Percentiles rank a stretch among this genome's conserved stretches.
Conservation (phyloP, 2,113 vertebrate genomes). For the Nannobrachium achirus region DNA sequence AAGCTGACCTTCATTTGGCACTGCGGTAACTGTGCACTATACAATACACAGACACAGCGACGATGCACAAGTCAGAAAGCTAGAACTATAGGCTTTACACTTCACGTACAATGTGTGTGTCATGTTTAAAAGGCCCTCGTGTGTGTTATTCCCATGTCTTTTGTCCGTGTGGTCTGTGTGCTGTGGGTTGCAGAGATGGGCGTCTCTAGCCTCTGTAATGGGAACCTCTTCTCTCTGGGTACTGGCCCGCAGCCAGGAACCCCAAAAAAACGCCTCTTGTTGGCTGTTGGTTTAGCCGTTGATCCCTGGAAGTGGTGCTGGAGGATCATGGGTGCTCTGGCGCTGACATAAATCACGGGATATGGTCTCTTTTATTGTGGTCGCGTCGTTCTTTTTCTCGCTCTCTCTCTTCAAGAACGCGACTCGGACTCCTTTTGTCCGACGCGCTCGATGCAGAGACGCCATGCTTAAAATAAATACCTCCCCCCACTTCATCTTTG, state of each 20-base stretch:
- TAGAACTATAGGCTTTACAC: background rate
- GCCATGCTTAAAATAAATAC: slow-evolving; percentile 46
- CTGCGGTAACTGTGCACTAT: background rate
- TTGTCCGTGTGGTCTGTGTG: slow-evolving; percentile 51
- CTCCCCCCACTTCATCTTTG: background rate
- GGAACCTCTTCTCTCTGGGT: slow-evolving; percentile 54
- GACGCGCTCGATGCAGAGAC: slow-evolving; percentile 41
- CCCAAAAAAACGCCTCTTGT: slow-evolving; percentile 53
- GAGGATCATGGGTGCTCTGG: slow-evolving; percentile 34
- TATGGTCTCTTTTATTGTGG: slow-evolving; percentile 54
- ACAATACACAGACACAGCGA: slow-evolving; percentile 4
- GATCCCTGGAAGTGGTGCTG: slow-evolving; percentile 70
- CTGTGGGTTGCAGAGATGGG: slow-evolving; percentile 44
- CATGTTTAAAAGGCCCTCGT: slow-evolving; percentile 24
- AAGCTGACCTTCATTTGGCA: background rate
- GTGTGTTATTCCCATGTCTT: slow-evolving; percentile 45
- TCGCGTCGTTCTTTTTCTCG: slow-evolving; percentile 20
- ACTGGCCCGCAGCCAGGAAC: slow-evolving; percentile 63
- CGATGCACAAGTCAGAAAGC: slow-evolving; percentile 9
- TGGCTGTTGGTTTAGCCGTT: slow-evolving; percentile 72
- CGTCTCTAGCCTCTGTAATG: slow-evolving; percentile 59
- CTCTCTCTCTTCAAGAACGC: slow-evolving; percentile 20
- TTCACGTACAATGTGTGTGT: background rate
- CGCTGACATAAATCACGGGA: slow-evolving; percentile 57
- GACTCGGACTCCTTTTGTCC: slow-evolving; percentile 12